These are phyloP conservation scores for Amblyornis subalaris DNA, from an alignment of 2,113 vertebrate species.

Conservation along the genomic window DNA sequence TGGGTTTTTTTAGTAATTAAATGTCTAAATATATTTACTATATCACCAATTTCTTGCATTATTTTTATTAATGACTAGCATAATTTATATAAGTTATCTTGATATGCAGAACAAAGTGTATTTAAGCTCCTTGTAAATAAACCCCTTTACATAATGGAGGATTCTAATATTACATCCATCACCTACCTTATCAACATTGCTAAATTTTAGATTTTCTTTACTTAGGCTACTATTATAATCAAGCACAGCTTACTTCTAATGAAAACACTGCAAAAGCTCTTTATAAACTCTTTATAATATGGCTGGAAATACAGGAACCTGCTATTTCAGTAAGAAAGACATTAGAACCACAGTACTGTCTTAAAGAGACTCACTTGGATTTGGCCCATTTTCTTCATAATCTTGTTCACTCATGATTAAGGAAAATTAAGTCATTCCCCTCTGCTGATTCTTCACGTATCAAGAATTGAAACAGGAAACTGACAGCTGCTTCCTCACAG, in stretches of 20 bases:
- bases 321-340: background rate
- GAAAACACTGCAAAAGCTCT: background rate
- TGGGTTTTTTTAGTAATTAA: background rate
- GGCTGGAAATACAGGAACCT: background rate
- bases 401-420: slow-evolving; percentile 51
- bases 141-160: background rate
- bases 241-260: background rate
- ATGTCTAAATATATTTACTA: background rate
- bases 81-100: background rate
- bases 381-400: slow-evolving; percentile 36
- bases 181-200: background rate
- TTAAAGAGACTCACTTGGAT: slow-evolving; percentile 50
- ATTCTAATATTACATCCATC: background rate
- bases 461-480: background rate
- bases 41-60: background rate
- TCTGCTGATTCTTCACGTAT: background rate
- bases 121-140: slow-evolving; percentile 25
- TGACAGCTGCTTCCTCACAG: slow-evolving; percentile 19
- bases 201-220: background rate
- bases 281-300: background rate
- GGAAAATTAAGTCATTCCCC: background rate
- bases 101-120: background rate
- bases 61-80: background rate
- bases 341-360: background rate
- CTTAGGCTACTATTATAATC: background rate